Conservation (phyloP, 2,888 invertebrate species). For the Caprella mutica region DNA sequence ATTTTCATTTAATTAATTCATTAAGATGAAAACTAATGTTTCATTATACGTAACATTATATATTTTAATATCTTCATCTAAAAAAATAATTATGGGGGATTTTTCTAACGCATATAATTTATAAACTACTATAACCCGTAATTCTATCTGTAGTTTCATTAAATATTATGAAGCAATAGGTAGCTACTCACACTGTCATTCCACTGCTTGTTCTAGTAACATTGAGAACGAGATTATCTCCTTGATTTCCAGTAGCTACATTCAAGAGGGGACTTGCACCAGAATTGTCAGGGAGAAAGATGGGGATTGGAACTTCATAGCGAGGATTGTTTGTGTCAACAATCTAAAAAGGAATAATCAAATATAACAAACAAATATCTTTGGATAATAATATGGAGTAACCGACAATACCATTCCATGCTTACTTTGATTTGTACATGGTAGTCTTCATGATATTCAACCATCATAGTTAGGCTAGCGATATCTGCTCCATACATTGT, state of each 20-base stretch:
- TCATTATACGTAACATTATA: too few species aligned
- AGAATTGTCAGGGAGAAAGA: neutral
- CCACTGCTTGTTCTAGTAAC: neutral
- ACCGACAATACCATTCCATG: neutral
- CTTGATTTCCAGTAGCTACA: neutral
- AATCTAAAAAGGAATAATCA: too few species aligned
- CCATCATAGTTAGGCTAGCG: neutral
- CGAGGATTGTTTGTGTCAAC: too few species aligned
- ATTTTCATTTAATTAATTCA: too few species aligned
- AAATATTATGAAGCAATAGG: neutral
- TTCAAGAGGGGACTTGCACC: neutral
- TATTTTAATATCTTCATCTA: too few species aligned
- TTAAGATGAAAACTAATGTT: too few species aligned
- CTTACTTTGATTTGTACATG: slow-evolving; percentile 16
- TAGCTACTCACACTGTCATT: neutral
- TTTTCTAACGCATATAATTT: too few species aligned
- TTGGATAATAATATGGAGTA: neutral
- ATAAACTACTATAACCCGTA: too few species aligned
- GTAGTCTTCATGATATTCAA: slow-evolving; percentile 17
- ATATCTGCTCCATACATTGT: slow-evolving; percentile 13
- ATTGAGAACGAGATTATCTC: neutral
- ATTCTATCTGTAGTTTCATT: neutral
- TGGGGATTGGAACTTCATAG: neutral
- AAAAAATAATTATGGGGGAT: too few species aligned
- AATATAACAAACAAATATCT: neutral